Conservation (phyloP, 2,113 vertebrate genomes). For the Heliornis fulica region DNA sequence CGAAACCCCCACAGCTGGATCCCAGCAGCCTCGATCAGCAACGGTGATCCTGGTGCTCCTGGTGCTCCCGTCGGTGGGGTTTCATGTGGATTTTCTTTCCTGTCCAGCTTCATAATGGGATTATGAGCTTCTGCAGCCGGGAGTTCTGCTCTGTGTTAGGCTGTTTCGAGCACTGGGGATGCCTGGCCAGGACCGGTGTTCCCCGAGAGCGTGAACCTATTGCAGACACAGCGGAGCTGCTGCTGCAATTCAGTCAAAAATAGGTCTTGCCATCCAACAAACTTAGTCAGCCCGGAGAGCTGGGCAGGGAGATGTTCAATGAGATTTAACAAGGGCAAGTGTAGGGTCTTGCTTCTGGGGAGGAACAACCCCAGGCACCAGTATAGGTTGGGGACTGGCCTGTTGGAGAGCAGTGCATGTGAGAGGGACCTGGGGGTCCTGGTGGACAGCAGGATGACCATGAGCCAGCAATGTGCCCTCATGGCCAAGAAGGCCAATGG, state of each 20-base stretch:
- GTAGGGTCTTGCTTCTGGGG: no score
- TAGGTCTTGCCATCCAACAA: no score
- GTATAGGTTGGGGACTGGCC: no score
- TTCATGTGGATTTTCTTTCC: background rate
- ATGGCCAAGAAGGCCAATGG: no score
- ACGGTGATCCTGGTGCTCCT: background rate
- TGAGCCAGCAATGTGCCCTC: no score
- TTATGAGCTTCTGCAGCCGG: background rate
- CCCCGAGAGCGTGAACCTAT: background rate
- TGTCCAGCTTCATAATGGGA: background rate
- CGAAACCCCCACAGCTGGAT: background rate
- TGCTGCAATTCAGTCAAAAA: background rate
- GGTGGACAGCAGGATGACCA: no score
- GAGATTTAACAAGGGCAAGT: no score
- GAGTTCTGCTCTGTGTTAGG: background rate
- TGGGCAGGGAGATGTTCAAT: no score
- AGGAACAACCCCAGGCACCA: no score
- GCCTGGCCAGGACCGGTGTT: fast-evolving
- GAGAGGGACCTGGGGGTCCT: no score
- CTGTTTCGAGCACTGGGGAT: background rate
- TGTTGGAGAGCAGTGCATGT: no score
- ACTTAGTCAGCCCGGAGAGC: no score
- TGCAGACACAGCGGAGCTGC: background rate
- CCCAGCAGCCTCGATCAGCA: background rate
- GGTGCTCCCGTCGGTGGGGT: background rate